phyloP scores from a whole-genome alignment of 2,888 invertebrate species.

The Muschampia plurimacula region DNA sequence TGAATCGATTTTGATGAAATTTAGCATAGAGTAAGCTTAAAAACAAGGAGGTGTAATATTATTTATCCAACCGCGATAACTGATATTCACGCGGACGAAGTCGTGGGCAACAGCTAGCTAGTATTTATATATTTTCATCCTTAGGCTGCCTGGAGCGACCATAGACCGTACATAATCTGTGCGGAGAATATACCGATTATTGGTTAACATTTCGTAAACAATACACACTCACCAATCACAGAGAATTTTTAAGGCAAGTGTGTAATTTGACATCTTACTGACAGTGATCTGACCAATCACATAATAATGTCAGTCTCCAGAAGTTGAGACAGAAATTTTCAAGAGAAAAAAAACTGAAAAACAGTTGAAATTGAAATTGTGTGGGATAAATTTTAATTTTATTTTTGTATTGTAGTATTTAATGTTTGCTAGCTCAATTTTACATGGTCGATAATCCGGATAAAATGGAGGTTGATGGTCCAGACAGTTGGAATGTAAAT shows the following conservation, averaged over 20 bases:
- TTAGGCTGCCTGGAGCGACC: no score
- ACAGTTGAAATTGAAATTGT: slow-evolving; percentile 77
- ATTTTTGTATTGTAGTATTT: slow-evolving; percentile 52
- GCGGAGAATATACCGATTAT: background rate
- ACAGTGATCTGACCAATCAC: background rate
- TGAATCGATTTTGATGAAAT: no score
- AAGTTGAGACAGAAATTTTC: background rate
- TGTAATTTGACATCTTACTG: background rate
- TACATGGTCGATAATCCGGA: slow-evolving; percentile 12
- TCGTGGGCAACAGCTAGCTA: no score
- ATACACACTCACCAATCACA: slow-evolving; percentile 53
- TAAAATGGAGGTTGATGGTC: slow-evolving; percentile 74
- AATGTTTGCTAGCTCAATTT: slow-evolving; percentile 17
- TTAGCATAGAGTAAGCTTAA: no score
- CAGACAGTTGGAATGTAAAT: slow-evolving; percentile 63
- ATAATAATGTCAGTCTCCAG: background rate
- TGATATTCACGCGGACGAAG: no score
- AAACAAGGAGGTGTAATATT: no score
- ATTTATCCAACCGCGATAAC: no score
- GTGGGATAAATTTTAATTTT: slow-evolving; percentile 45
- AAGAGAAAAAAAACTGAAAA: slow-evolving; percentile 38
- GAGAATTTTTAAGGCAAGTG: background rate
- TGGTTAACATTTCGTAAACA: slow-evolving; percentile 11
- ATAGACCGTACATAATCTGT: background rate
- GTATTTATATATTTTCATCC: no score